Evolutionary conservation across 2,113 vertebrate species (phyloP).

Genomic region (Protobothrops mucrosquamatus): DNA sequence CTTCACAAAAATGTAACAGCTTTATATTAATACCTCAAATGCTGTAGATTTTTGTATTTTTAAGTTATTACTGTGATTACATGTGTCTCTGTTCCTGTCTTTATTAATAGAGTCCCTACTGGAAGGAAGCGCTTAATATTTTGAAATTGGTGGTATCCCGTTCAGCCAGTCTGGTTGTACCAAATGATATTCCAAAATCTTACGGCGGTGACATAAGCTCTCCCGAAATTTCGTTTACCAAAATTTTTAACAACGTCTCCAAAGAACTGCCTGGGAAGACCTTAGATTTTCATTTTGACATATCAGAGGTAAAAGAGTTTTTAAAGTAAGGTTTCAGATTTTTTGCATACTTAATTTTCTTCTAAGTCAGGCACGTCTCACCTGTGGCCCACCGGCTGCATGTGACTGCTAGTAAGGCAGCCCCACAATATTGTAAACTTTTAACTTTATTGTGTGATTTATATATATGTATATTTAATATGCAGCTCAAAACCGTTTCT

Average conservation of each 20-base stretch:
- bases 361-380: neutral
- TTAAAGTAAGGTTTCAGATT: neutral
- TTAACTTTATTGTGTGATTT: no score
- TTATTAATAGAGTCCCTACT: slow-evolving; percentile 86
- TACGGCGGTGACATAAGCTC: slow-evolving; percentile 86
- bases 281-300: slow-evolving; percentile 98
- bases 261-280: slow-evolving; percentile 99
- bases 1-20: neutral
- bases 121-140: slow-evolving; percentile 98
- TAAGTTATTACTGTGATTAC: neutral
- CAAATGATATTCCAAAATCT: slow-evolving; percentile 89
- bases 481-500: no score
- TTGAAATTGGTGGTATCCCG: slow-evolving; percentile 96
- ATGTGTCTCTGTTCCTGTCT: neutral
- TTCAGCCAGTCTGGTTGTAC: slow-evolving; percentile 96
- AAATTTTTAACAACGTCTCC: slow-evolving; percentile 96
- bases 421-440: no score
- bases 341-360: neutral
- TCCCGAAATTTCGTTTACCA: slow-evolving; percentile 93
- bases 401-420: neutral
- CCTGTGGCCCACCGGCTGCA: neutral
- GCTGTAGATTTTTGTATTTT: neutral
- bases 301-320: slow-evolving; percentile 86
- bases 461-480: no score
- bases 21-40: neutral